These are phyloP conservation scores for Podiceps cristatus DNA, from an alignment of 2,113 vertebrate genomes.

Conservation along the genomic window DNA sequence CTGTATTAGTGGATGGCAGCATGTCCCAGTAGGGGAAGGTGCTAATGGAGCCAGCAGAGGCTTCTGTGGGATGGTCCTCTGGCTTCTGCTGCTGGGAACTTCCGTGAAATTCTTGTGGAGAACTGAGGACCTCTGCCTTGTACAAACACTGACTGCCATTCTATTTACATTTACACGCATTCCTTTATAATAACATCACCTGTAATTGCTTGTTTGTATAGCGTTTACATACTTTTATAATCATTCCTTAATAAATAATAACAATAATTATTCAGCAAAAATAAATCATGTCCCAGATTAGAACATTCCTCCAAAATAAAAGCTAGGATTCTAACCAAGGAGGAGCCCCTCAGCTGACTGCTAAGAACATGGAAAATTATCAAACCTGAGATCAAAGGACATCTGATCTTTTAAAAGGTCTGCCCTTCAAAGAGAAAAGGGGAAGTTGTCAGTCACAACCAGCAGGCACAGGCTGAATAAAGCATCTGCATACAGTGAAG, in stretches of 20 bases:
- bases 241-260: neutral
- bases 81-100: neutral
- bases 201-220: neutral
- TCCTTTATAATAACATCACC: neutral
- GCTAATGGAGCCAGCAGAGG: neutral
- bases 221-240: neutral
- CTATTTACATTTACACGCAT: neutral
- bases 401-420: conserved; percentile 40
- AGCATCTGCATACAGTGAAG: neutral
- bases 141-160: neutral
- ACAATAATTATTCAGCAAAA: neutral
- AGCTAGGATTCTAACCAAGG: neutral
- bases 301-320: neutral
- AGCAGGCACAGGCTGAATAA: neutral
- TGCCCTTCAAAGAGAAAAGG: conserved; percentile 39
- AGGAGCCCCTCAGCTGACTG: neutral
- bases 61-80: neutral
- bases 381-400: neutral
- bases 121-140: neutral
- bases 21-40: neutral
- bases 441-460: neutral
- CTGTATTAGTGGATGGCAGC: neutral
- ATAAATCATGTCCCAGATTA: neutral
- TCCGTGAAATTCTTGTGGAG: neutral
- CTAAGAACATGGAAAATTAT: neutral